Evolutionary conservation across 92 coral and sea anemone species (phyloP).

Genomic region (Chrysogorgia sp.): DNA sequence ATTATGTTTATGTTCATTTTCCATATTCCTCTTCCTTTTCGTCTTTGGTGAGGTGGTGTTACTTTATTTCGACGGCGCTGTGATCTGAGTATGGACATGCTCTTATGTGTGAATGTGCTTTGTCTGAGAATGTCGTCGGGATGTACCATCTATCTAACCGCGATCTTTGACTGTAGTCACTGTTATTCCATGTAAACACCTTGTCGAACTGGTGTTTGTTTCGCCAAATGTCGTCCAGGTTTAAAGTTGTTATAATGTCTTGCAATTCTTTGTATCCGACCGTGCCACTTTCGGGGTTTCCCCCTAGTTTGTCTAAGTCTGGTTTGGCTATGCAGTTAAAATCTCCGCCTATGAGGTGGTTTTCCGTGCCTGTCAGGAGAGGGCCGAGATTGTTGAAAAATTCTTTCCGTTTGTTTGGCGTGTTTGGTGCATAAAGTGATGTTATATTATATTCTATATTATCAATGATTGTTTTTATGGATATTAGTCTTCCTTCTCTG

Average conservation of each 20-base stretch:
- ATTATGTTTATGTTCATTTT: background rate
- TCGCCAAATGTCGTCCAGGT: constrained; percentile 41
- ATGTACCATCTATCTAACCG: constrained; percentile 35
- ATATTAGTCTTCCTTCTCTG: too few species aligned
- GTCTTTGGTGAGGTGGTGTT: too few species aligned
- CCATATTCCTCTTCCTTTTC: background rate
- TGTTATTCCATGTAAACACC: constrained; percentile 39
- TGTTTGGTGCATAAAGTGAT: too few species aligned
- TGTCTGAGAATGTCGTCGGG: background rate
- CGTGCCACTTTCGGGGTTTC: background rate
- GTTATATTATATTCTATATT: too few species aligned
- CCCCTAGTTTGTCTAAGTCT: constrained; percentile 33
- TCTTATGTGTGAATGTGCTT: background rate
- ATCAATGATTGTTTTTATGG: too few species aligned
- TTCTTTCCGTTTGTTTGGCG: background rate
- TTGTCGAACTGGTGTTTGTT: background rate
- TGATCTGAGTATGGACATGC: constrained; percentile 53
- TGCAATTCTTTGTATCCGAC: background rate
- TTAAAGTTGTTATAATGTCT: background rate
- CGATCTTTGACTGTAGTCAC: background rate
- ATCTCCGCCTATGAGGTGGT: constrained; percentile 26
- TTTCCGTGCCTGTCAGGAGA: background rate
- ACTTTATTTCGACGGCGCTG: background rate
- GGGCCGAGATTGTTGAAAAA: constrained; percentile 34
- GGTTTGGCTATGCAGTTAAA: constrained; percentile 40